Evolutionary conservation across 2,113 vertebrate genomes (phyloP), one percentile per base, ranked within the genome.

Genomic region (Limnothrissa miodon): DNA sequence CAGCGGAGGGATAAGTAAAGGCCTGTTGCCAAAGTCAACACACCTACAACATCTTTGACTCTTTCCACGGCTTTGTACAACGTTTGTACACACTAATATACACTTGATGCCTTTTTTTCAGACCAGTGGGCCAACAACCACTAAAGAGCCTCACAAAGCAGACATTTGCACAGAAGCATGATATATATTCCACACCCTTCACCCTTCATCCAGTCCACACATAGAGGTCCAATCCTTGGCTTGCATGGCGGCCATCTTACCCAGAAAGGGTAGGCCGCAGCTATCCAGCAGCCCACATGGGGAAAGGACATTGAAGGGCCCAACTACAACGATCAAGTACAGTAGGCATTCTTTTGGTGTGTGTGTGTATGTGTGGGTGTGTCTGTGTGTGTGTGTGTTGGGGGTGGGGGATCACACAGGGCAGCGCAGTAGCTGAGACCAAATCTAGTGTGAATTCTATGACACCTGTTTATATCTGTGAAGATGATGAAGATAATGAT

Each of bases 101-200:
- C 79, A 87, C 74, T 85, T 42, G n/a, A n/a, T n/a, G n/a, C 42
- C 42, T 81, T 44, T 70, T 79, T 36, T 78, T 80, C 70, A 70
- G 79, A 29, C 78, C 66, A 81, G 62, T 78, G n/a, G n/a, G 56
- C 79, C 33, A 78, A 78, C 74, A 48, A 82, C 56, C 80, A 39
- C 39, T 59, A 45, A 36, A 39, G 9, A 23, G 80, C 29, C 56
- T n/a, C 44, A 15, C 29, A 70, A 70, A 53, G 74, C 19, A 44
- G 59, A 80, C 4, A 17, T 36, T 29, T 42, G 45, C 45, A 85
- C 19, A 79, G 10, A n/a, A 48, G 51, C 45, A 9, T 23, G 81
- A 81, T 81, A 46, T n/a, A 78, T 70, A n/a, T 66, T 39, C 66
- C 66, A 45, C 80, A 10, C 25, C 29, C 66, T 53, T 15, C 39